phyloP scores from a whole-genome alignment of 2,888 invertebrate species.

The Coenonympha glycerion region DNA sequence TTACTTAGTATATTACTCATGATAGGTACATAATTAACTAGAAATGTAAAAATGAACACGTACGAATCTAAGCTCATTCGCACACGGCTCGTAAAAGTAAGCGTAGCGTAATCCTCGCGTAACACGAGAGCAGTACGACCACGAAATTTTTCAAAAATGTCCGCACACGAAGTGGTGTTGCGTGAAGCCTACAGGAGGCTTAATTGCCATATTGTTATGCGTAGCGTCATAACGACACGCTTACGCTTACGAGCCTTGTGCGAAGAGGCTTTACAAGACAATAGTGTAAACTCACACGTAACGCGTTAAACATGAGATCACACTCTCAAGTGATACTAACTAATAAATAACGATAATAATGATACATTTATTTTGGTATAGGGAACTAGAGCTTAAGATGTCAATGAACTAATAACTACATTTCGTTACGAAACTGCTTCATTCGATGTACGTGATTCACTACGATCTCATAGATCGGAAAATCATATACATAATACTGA shows the following conservation, averaged over 20 bases:
- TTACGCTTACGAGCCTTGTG: too few species aligned
- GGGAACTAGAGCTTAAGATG: constrained; percentile 62
- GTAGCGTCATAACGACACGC: too few species aligned
- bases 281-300: constrained; percentile 39
- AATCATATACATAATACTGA: constrained; percentile 61
- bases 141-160: too few species aligned
- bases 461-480: constrained; percentile 46
- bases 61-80: too few species aligned
- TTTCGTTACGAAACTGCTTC: constrained; percentile 40
- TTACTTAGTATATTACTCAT: constrained; percentile 44
- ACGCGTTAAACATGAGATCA: constrained; percentile 65
- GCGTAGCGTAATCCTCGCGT: too few species aligned
- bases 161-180: too few species aligned
- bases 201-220: too few species aligned
- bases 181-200: too few species aligned
- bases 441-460: constrained; percentile 42
- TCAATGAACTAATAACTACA: constrained; percentile 31
- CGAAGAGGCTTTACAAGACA: constrained; percentile 46
- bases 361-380: constrained; percentile 68
- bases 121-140: too few species aligned
- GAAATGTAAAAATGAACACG: constrained; percentile 55
- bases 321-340: constrained; percentile 54
- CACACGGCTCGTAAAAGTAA: too few species aligned
- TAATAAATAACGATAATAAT: constrained; percentile 72
- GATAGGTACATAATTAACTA: constrained; percentile 50